phyloP scores from a whole-genome alignment of 2,113 vertebrate genomes.

The Vombatus ursinus region DNA sequence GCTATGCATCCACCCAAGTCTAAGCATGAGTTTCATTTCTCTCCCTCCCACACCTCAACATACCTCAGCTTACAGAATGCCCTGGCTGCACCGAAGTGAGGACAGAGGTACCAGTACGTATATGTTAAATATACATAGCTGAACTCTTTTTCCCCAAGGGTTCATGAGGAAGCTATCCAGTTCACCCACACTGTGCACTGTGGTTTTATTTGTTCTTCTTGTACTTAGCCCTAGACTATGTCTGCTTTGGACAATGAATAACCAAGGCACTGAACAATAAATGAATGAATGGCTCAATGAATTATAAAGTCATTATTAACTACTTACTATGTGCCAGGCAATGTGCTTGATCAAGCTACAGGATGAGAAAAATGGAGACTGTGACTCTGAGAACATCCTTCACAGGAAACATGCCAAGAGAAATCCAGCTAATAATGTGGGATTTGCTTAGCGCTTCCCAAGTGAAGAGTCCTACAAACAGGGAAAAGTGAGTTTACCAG shows the following conservation, averaged over 20 bases:
- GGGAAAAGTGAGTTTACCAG: constrained; percentile 16
- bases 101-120: background rate
- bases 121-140: background rate
- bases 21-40: background rate
- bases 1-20: constrained; percentile 59
- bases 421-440: constrained; percentile 9
- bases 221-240: background rate
- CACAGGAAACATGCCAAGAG: background rate
- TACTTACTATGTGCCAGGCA: background rate
- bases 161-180: background rate
- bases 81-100: background rate
- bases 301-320: background rate
- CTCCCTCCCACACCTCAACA: background rate
- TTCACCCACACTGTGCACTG: background rate
- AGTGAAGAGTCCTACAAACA: constrained; percentile 43
- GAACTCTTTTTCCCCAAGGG: background rate
- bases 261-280: background rate
- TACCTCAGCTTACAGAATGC: background rate
- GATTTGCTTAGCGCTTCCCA: constrained; percentile 26
- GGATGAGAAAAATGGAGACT: background rate
- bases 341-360: background rate
- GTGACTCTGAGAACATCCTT: background rate
- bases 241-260: background rate
- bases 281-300: background rate
- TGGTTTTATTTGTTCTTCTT: background rate